A percentile compares a stretch with the other conserved stretches of the same genome.
These are phyloP conservation scores for Cryptus armator DNA, from an alignment of 2,888 invertebrate species.

Conservation along the genomic window DNA sequence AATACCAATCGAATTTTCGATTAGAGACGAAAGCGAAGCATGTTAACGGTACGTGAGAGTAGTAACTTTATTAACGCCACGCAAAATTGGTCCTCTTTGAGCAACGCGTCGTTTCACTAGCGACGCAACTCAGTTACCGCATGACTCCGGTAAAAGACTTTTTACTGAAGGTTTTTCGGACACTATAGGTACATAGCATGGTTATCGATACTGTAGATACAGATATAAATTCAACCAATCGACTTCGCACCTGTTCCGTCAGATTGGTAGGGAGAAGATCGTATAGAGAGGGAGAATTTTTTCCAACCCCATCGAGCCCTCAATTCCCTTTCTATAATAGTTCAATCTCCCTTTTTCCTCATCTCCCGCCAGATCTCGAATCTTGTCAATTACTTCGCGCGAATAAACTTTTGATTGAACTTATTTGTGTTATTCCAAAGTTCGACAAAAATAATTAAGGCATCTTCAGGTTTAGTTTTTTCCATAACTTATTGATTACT, in stretches of 20 bases:
- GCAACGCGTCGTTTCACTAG: conserved; percentile 75
- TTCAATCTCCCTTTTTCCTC: conserved; percentile 2
- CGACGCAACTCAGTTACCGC: conserved; percentile 76
- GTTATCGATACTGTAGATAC: conserved; percentile 43
- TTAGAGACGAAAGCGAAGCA: conserved; percentile 59
- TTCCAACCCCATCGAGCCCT: conserved; percentile 36
- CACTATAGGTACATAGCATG: background rate
- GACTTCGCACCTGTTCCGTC: conserved; percentile 14
- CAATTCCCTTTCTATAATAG: conserved; percentile 33
- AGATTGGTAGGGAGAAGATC: conserved; percentile 12
- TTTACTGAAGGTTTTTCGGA: conserved; percentile 33
- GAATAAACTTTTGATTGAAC: no score
- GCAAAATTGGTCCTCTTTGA: conserved; percentile 81
- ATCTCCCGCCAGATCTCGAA: background rate
- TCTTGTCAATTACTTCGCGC: background rate
- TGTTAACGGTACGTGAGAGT: conserved; percentile 48
- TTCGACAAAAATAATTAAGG: no score
- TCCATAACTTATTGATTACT: no score
- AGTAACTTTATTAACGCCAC: conserved; percentile 80
- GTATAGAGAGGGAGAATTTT: conserved; percentile 13
- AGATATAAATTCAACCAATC: background rate
- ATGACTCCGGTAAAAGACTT: conserved; percentile 69
- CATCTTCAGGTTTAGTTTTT: no score
- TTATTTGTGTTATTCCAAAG: no score
- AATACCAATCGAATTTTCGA: conserved; percentile 75